phyloP scores from a whole-genome alignment of 2,113 vertebrate species.

The Pyxicephalus adspersus region DNA sequence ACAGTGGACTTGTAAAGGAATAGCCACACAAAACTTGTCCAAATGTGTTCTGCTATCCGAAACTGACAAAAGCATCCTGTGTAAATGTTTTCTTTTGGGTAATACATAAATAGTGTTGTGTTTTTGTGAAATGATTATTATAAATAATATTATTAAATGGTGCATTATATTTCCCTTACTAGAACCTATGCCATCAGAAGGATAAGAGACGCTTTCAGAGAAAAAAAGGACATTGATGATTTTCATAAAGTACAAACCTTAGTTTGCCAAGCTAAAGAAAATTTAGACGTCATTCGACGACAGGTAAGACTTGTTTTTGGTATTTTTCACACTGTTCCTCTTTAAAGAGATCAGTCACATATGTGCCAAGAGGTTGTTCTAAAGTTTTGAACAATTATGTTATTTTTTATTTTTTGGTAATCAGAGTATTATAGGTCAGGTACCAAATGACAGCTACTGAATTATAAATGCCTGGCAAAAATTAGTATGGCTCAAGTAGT shows the following conservation, averaged over 20 bases:
- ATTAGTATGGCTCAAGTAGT: no score
- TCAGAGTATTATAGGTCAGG: neutral
- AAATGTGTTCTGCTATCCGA: no score
- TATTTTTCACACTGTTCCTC: conserved; percentile 7
- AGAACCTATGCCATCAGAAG: conserved; percentile 89
- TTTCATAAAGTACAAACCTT: conserved; percentile 77
- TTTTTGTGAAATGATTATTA: no score
- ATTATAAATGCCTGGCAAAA: no score
- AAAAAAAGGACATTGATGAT: conserved; percentile 81
- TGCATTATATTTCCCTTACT: conserved; percentile 44
- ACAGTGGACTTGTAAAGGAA: no score
- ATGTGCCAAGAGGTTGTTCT: neutral
- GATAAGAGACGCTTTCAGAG: conserved; percentile 91
- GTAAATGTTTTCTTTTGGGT: no score
- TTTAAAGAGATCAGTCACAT: neutral
- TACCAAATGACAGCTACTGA: neutral
- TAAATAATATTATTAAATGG: no score
- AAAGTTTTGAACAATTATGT: neutral
- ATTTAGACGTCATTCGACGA: conserved; percentile 82
- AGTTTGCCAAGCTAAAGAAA: conserved; percentile 77
- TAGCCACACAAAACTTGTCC: no score
- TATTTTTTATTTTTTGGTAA: neutral
- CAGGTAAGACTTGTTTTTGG: conserved; percentile 82
- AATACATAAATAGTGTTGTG: no score
- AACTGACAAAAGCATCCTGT: no score